Percentiles rank a stretch among this genome's conserved stretches.
Evolutionary conservation across 1,140 invertebrate species (phyloP).

Genomic region (Rhizoglyphus robini): DNA sequence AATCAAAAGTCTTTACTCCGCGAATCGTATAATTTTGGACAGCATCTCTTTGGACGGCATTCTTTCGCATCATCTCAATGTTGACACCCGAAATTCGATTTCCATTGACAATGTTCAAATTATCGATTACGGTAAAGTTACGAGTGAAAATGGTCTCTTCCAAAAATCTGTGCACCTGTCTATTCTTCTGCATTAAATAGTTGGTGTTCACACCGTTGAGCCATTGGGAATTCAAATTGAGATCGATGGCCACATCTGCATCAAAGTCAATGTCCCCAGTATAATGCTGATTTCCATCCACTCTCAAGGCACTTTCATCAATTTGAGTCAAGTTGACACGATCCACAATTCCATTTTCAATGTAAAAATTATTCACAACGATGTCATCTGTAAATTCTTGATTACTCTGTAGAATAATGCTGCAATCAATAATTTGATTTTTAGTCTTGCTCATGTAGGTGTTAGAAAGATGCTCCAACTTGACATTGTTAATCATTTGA

Average conservation of each 20-base stretch:
- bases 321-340: conserved; percentile 21
- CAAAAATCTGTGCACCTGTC: not conserved
- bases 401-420: not conserved
- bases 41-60: not conserved
- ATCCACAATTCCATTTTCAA: conserved; percentile 15
- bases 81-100: not conserved
- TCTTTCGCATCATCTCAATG: not conserved
- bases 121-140: not conserved
- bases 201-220: not conserved
- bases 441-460: not conserved
- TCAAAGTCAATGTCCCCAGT: not conserved
- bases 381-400: conserved; percentile 10
- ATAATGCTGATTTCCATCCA: not conserved
- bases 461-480: not conserved
- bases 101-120: not conserved
- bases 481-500: not conserved
- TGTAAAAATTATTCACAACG: conserved; percentile 19
- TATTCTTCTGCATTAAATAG: not conserved
- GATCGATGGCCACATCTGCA: not conserved
- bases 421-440: not conserved
- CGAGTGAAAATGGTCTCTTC: conserved; percentile 10
- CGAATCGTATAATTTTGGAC: conserved; percentile 1
- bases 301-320: conserved; percentile 16
- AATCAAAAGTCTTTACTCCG: conserved; percentile 2
- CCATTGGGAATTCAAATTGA: conserved; percentile 2